Conservation (phyloP, 2,797 vertebrate species). For the Acomys russatus region DNA sequence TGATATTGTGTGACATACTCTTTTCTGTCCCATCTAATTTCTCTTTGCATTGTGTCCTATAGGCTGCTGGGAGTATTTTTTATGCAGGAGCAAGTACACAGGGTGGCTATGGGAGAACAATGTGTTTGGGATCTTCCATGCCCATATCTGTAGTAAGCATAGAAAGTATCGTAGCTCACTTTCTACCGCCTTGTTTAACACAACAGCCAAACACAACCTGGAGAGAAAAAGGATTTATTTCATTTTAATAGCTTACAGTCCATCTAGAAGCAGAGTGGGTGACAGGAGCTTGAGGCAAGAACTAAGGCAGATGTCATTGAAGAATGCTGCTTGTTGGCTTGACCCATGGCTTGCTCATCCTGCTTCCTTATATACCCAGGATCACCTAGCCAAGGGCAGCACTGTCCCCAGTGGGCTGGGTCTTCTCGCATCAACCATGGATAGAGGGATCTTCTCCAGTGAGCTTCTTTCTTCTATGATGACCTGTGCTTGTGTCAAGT, state of each 20-base stretch:
- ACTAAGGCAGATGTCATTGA: background rate
- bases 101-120: background rate
- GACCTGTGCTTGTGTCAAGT: background rate
- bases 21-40: background rate
- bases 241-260: background rate
- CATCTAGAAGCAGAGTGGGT: background rate
- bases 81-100: background rate
- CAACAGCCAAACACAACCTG: background rate
- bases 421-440: too few species aligned
- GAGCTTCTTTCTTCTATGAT: background rate
- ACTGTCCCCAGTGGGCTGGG: background rate
- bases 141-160: background rate
- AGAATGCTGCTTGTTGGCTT: background rate
- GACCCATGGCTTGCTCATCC: background rate
- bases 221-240: background rate
- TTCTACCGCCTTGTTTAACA: background rate
- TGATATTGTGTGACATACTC: background rate
- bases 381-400: background rate
- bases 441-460: background rate
- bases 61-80: background rate
- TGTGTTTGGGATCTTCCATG: background rate
- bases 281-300: background rate
- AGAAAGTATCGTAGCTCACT: background rate
- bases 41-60: background rate
- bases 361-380: background rate